A percentile compares a stretch with the other conserved stretches of the same genome.
These are phyloP conservation scores for Tiliacea citrago DNA, from an alignment of 2,888 invertebrate genomes.

Conservation along the genomic window DNA sequence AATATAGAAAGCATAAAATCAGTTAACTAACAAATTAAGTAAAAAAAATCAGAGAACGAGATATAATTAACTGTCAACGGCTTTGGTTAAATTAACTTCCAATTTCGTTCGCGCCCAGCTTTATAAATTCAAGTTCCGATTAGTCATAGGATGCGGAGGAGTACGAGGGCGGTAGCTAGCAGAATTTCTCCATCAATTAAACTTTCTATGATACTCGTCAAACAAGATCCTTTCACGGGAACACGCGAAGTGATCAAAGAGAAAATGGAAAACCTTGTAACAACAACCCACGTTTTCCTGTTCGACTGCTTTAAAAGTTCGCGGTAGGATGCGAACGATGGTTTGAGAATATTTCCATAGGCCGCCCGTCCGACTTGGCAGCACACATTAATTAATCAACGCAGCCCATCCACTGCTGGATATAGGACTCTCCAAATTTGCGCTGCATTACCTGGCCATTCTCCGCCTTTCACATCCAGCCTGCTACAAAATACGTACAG, in stretches of 20 bases:
- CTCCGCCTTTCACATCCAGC: too few relatives aligned
- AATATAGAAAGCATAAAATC: not conserved
- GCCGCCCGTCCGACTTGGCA: slow-evolving; percentile 5
- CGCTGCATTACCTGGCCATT: not conserved
- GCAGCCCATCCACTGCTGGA: not conserved
- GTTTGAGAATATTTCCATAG: slow-evolving; percentile 13
- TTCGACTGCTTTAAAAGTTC: not conserved
- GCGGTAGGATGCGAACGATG: slow-evolving; percentile 2
- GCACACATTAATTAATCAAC: slow-evolving; percentile 16
- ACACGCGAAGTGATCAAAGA: slow-evolving; percentile 22
- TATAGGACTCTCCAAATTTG: slow-evolving; percentile 6
- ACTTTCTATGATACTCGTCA: slow-evolving; percentile 55
- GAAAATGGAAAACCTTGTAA: slow-evolving; percentile 29
- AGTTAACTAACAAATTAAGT: not conserved
- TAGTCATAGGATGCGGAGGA: slow-evolving; percentile 35
- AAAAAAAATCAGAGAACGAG: not conserved
- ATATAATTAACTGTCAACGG: not conserved
- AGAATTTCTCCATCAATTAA: slow-evolving; percentile 31
- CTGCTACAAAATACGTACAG: not conserved
- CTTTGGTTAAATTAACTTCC: not conserved
- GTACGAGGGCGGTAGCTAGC: slow-evolving; percentile 17
- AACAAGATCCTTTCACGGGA: slow-evolving; percentile 33
- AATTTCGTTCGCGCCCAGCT: not conserved
- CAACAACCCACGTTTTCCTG: slow-evolving; percentile 22
- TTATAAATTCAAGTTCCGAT: slow-evolving; percentile 9